phyloP scores from a whole-genome alignment of 2,113 vertebrate genomes.

The Pipra filicauda region DNA sequence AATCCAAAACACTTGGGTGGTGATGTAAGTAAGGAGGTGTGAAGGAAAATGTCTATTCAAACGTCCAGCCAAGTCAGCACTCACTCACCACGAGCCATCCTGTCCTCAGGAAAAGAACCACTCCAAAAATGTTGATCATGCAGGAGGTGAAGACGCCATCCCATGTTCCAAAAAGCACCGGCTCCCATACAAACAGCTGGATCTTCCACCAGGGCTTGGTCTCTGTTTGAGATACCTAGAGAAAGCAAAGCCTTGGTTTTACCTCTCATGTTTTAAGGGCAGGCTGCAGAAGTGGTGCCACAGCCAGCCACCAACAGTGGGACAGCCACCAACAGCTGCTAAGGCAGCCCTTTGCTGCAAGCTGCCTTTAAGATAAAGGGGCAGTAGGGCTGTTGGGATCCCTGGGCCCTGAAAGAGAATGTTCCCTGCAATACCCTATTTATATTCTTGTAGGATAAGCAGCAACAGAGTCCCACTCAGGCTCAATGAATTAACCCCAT shows the following conservation, averaged over 20 bases:
- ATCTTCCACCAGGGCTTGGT: constrained; percentile 94
- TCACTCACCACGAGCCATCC: constrained; percentile 94
- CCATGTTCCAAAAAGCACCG: constrained; percentile 95
- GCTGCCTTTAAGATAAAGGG: not conserved
- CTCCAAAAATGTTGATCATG: constrained; percentile 99
- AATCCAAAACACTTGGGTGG: not conserved
- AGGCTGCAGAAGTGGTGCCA: not conserved
- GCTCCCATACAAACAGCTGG: constrained; percentile 93
- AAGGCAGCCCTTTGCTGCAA: not conserved
- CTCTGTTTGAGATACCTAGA: constrained; percentile 78
- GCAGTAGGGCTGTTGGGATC: not conserved
- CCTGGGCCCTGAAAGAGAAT: not conserved
- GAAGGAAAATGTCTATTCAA: not conserved
- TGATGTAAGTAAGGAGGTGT: not conserved
- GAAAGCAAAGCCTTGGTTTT: not conserved
- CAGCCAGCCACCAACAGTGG: not conserved
- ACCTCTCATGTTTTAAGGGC: not conserved
- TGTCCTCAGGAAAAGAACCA: constrained; percentile 93
- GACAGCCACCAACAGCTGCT: not conserved
- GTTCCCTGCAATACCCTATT: not conserved
- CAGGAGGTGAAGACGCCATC: constrained; percentile 98
- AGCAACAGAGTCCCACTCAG: not conserved
- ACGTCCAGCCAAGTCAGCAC: not conserved
- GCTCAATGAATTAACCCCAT: not conserved
- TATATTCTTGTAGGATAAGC: not conserved